A percentile compares a stretch with the other conserved stretches of the same genome.
Conservation (phyloP, 2,113 vertebrate species). For the Taurulus bubalis region DNA sequence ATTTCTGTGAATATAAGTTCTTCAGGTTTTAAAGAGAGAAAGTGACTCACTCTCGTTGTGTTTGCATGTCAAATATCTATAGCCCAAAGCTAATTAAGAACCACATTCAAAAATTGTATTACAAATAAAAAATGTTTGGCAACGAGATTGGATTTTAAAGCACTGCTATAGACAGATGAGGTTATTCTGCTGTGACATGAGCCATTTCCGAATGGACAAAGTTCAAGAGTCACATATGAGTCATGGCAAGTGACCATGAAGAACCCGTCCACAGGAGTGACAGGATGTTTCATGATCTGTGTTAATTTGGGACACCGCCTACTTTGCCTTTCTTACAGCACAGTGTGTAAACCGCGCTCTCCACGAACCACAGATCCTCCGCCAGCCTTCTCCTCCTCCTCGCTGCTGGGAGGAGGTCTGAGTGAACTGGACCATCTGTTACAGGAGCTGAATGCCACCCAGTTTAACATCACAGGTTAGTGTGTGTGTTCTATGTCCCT, state of each 20-base stretch:
- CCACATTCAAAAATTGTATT: not conserved
- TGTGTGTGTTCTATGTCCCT: not conserved
- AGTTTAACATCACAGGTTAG: constrained; percentile 94
- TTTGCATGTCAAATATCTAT: not conserved
- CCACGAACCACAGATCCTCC: constrained; percentile 79
- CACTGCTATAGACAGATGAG: not conserved
- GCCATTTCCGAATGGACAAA: constrained; percentile 12
- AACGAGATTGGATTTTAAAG: not conserved
- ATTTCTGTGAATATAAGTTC: not conserved
- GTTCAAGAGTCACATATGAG: not conserved
- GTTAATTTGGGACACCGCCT: not conserved
- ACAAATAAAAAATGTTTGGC: not conserved
- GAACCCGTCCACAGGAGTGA: constrained; percentile 4
- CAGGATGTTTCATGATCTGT: not conserved
- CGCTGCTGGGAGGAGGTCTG: constrained; percentile 89
- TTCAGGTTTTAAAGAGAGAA: not conserved
- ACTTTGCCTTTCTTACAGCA: constrained; percentile 77
- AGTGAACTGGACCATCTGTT: constrained; percentile 92
- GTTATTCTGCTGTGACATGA: not conserved
- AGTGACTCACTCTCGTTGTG: not conserved
- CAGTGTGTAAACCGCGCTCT: constrained; percentile 89
- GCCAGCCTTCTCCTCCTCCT: constrained; percentile 86
- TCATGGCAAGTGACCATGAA: not conserved
- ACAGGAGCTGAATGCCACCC: constrained; percentile 94
- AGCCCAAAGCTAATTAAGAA: not conserved